These are phyloP conservation scores for Drosophila anomelani DNA, from an alignment of 2,888 invertebrate genomes.

Conservation along the genomic window DNA sequence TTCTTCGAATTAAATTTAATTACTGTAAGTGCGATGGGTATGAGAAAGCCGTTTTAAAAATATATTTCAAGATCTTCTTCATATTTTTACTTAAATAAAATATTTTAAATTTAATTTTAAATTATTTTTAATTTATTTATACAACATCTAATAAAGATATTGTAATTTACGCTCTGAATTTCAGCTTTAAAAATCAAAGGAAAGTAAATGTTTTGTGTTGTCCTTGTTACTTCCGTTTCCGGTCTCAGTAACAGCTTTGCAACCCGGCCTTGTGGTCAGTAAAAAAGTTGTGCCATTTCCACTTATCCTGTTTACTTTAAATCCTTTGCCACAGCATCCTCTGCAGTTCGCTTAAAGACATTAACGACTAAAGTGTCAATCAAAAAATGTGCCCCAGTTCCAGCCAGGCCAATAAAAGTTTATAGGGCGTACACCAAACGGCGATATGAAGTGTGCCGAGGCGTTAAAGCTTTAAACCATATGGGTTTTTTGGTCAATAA, in stretches of 20 bases:
- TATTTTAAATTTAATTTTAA: too few species aligned
- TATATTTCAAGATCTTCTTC: background rate
- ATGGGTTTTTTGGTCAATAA: slow-evolving; percentile 21
- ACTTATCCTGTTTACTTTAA: background rate
- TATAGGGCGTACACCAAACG: slow-evolving; percentile 14
- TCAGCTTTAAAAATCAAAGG: background rate
- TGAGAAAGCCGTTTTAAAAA: background rate
- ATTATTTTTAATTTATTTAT: background rate
- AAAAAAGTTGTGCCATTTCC: background rate
- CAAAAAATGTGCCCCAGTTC: slow-evolving; percentile 7
- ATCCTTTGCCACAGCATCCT: background rate
- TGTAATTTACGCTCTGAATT: background rate
- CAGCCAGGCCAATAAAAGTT: slow-evolving; percentile 5
- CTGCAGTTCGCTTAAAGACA: background rate
- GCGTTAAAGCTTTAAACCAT: slow-evolving; percentile 24
- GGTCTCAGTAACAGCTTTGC: background rate
- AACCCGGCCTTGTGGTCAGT: background rate
- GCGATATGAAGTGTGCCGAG: slow-evolving; percentile 13
- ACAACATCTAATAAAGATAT: background rate
- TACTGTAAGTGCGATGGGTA: slow-evolving; percentile 21
- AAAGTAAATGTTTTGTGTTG: background rate
- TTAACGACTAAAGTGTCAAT: slow-evolving; percentile 10
- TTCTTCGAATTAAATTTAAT: slow-evolving; percentile 34
- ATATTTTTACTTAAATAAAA: too few species aligned
- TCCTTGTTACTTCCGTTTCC: slow-evolving; percentile 5